Evolutionary conservation across 2,113 vertebrate genomes (phyloP).

Genomic region (Taxidea taxus): DNA sequence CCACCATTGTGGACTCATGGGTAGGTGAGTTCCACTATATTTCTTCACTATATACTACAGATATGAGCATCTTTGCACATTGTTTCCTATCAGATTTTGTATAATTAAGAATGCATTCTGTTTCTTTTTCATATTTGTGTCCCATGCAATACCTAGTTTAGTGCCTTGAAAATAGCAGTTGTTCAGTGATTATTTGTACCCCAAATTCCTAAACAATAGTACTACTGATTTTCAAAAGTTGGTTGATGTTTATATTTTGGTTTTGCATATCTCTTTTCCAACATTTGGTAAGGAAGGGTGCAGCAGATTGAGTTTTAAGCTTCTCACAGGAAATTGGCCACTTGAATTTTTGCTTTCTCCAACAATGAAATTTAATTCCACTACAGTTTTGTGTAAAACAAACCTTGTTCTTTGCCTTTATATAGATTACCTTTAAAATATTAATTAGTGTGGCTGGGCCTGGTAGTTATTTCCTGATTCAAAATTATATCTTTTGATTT

Average conservation of each 20-base stretch:
- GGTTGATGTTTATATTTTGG: background rate
- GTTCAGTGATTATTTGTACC: background rate
- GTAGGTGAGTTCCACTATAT: background rate
- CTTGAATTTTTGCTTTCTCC: background rate
- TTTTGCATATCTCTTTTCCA: background rate
- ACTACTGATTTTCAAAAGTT: background rate
- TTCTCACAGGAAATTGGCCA: background rate
- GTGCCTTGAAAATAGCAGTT: background rate
- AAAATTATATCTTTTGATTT: background rate
- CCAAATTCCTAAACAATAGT: background rate
- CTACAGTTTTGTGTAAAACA: background rate
- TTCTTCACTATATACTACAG: background rate
- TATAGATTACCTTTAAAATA: background rate
- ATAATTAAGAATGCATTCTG: background rate
- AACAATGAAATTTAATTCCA: background rate
- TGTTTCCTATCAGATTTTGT: background rate
- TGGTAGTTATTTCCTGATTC: background rate
- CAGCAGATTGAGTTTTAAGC: background rate
- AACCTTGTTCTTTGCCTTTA: background rate
- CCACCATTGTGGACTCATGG: background rate
- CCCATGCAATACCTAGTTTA: background rate
- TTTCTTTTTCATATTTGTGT: background rate
- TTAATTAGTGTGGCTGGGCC: background rate
- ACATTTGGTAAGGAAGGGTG: background rate
- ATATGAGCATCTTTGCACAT: background rate